Percentiles rank a stretch among this genome's conserved stretches.
Conservation (phyloP, 1,140 invertebrate species). For the Aphidius ervi region DNA sequence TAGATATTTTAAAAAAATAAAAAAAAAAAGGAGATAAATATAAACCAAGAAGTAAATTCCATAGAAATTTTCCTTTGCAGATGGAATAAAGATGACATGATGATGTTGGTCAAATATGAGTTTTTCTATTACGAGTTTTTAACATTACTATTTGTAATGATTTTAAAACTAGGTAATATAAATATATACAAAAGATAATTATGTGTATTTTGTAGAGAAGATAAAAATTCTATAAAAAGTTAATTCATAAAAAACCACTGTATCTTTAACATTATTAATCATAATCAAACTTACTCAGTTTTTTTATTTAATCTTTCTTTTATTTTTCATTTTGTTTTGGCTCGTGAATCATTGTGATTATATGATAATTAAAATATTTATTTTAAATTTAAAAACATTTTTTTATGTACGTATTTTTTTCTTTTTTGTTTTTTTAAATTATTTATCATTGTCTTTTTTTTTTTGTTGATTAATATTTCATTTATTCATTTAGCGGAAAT, state of each 20-base stretch:
- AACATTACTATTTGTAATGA: constrained; percentile 21
- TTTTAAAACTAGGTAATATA: constrained; percentile 23
- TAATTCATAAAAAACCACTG: constrained; percentile 19
- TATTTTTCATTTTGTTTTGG: too few species aligned
- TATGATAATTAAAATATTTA: too few species aligned
- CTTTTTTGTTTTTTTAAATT: too few species aligned
- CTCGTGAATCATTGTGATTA: too few species aligned
- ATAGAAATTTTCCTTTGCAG: constrained; percentile 34
- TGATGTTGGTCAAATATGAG: constrained; percentile 35
- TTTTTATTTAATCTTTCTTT: too few species aligned
- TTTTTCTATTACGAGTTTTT: constrained; percentile 37
- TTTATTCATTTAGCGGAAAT: too few species aligned
- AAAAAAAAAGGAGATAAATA: not conserved
- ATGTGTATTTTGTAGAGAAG: constrained; percentile 41
- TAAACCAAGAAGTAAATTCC: too few species aligned
- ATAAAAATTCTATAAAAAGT: constrained; percentile 32
- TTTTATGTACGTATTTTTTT: too few species aligned
- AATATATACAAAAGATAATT: constrained; percentile 31
- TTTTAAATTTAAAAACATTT: too few species aligned
- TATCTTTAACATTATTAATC: not conserved
- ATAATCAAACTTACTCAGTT: too few species aligned
- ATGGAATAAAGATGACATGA: constrained; percentile 47
- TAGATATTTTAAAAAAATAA: not conserved
- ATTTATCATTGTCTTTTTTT: too few species aligned
- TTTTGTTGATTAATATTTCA: too few species aligned